Evolutionary conservation across 2,888 invertebrate species (phyloP), one percentile per base, ranked within the genome.

Genomic region (Tenthredo amoena): DNA sequence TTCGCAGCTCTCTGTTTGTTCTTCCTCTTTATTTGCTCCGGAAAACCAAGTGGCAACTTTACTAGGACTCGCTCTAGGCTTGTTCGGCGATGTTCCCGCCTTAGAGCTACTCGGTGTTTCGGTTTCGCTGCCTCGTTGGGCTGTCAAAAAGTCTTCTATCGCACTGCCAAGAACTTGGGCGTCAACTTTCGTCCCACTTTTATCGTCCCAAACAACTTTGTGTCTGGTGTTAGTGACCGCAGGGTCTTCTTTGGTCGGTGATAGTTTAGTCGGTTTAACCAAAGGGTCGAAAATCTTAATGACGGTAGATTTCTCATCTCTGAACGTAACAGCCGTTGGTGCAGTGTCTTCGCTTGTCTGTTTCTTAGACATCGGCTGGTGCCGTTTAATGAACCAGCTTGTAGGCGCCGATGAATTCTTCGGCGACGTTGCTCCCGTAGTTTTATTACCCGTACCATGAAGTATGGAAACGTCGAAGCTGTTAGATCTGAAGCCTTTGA

Each of bases 381-480:
- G 97, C 5, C 97, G 95, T 89, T 96, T 96, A 7, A 96, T 94
- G 92, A 97, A 97, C 97, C 97, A 97, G 84, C 96, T 96, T 9
- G 96, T 95, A 50, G 96, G 95, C 2, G 94, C 93, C 58, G 89
- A 86, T 7, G 71, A 71, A 47, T 89, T 87, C 0, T 86, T 81
- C 68, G 88, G 94, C 92, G 87, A 93, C 94, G 86, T 90, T 89
- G 1, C 94, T 92, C 86, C 93, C 93, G 9, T 95, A 95, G 74
- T 95, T 94, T 93, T 93, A 86, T 94, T 93, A 88, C 94, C 91
- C n/a, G 92, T 91, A 2, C 91, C 95, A 87, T 96, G 95, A 65
- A 97, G 94, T 34, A 97, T 95, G 31, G 97, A 97, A 0, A 97
- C 96, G 92, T 98, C 97, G 90, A 98, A 97, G 93, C 97, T 98